phyloP scores from a whole-genome alignment of 2,888 invertebrate genomes.

The Corythucha ciliata region DNA sequence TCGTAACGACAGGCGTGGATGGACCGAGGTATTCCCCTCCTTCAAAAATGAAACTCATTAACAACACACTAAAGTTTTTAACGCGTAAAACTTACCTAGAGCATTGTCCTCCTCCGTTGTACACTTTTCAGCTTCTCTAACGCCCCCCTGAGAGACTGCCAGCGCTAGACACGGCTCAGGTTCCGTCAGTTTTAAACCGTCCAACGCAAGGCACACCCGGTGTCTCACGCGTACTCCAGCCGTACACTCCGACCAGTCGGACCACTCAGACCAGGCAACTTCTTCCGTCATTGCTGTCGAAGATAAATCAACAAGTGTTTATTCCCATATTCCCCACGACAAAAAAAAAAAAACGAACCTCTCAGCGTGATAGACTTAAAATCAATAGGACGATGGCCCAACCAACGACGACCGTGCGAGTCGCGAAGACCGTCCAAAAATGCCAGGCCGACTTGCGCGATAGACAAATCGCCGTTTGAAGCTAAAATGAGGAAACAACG shows the following conservation, averaged over 20 bases:
- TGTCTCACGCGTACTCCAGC: slow-evolving; percentile 19
- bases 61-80: no score
- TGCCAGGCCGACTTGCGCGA: slow-evolving; percentile 39
- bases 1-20: no score
- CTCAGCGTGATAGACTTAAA: slow-evolving; percentile 40
- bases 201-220: slow-evolving; percentile 29
- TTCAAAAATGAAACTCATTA: no score
- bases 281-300: slow-evolving; percentile 34
- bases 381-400: slow-evolving; percentile 39
- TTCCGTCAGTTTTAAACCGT: slow-evolving; percentile 27
- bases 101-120: no score
- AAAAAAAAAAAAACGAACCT: no score
- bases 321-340: no score
- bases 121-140: no score
- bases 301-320: no score
- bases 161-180: slow-evolving; percentile 22
- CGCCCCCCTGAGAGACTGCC: no score
- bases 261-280: slow-evolving; percentile 37
- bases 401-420: slow-evolving; percentile 38
- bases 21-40: no score
- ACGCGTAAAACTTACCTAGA: no score
- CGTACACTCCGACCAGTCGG: slow-evolving; percentile 36
- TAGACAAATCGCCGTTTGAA: slow-evolving; percentile 36
- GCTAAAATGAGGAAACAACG: slow-evolving; percentile 35
- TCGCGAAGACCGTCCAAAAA: slow-evolving; percentile 39